A percentile compares a stretch with the other conserved stretches of the same genome.
phyloP scores from a whole-genome alignment of 1,140 invertebrate genomes.

The Neodiprion lecontei region DNA sequence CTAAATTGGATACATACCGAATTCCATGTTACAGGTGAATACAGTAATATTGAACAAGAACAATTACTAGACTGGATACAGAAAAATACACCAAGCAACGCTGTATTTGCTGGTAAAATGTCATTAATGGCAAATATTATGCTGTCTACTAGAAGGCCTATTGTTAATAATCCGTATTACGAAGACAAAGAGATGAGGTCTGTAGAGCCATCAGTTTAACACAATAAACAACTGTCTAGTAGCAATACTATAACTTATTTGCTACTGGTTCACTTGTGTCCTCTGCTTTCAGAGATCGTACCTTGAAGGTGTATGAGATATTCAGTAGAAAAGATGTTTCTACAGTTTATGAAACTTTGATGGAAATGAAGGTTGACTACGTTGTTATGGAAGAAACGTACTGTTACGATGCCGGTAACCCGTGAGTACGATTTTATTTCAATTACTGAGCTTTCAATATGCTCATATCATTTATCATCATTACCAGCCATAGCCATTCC shows the following conservation, averaged over 20 bases:
- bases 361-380: constrained; percentile 67
- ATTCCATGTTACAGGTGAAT: constrained; percentile 66
- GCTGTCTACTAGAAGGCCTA: constrained; percentile 75
- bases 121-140: constrained; percentile 82
- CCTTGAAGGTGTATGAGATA: constrained; percentile 72
- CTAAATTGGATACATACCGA: too few species aligned
- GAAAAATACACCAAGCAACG: constrained; percentile 63
- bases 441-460: constrained; percentile 18
- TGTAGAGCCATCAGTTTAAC: constrained; percentile 11
- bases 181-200: constrained; percentile 75
- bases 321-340: constrained; percentile 68
- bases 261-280: constrained; percentile 3
- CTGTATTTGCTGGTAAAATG: constrained; percentile 86
- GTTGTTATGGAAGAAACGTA: constrained; percentile 67
- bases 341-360: constrained; percentile 67
- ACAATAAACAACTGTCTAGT: background rate
- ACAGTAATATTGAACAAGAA: constrained; percentile 74
- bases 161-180: constrained; percentile 88
- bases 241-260: constrained; percentile 22
- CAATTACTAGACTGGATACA: constrained; percentile 80
- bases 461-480: constrained; percentile 6
- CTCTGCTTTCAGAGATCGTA: constrained; percentile 67
- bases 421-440: constrained; percentile 57
- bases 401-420: constrained; percentile 68
- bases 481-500: background rate